phyloP scores from a whole-genome alignment of 2,888 invertebrate genomes.

The Drosophila anomelani region DNA sequence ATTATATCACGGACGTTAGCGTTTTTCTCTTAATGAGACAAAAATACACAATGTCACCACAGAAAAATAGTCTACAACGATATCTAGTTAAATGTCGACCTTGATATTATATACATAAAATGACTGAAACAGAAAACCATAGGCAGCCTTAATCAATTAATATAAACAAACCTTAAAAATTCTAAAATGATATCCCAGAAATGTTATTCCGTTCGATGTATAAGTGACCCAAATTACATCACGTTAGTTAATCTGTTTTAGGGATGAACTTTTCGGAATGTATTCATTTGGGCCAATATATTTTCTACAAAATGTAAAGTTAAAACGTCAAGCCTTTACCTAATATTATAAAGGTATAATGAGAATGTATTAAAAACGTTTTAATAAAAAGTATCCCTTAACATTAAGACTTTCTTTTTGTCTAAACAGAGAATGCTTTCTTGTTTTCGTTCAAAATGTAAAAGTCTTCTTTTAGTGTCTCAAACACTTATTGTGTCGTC shows the following conservation, averaged over 20 bases:
- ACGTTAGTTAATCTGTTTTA: not conserved
- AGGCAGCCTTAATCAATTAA: not conserved
- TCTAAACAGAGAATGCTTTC: not conserved
- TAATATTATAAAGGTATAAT: not conserved
- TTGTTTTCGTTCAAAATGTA: not conserved
- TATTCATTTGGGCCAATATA: not conserved
- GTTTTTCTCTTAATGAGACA: constrained; percentile 15
- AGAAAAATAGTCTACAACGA: not conserved
- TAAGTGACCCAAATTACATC: not conserved
- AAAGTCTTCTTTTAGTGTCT: not conserved
- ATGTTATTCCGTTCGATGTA: not conserved
- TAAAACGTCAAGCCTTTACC: no score
- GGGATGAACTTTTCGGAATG: not conserved
- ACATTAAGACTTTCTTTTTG: not conserved
- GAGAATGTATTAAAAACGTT: not conserved
- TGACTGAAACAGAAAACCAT: not conserved
- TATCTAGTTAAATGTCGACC: not conserved
- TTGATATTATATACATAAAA: not conserved
- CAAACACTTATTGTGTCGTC: constrained; percentile 6
- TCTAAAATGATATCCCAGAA: not conserved
- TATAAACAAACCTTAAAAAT: not conserved
- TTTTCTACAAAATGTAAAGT: not conserved
- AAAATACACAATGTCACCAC: not conserved
- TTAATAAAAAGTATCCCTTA: not conserved
- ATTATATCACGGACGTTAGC: constrained; percentile 40